Base-by-base conservation (phyloP, 2,113 vertebrate genomes). In the Sporophila hypoxantha region DNA sequence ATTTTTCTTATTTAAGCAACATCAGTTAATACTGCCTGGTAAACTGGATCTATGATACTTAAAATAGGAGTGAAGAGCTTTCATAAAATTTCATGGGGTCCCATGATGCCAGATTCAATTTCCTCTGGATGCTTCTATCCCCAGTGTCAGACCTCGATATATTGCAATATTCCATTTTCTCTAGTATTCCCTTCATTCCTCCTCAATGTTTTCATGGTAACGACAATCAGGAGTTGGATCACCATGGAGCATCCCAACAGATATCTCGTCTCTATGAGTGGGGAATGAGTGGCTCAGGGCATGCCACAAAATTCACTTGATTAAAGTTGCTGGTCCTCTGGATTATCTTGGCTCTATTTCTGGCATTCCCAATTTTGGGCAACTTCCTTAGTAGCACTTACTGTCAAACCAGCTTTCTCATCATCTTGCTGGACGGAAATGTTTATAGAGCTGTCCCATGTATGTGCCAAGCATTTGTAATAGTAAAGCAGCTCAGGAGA, bases 231-330 rank as follows among this genome's bases (percentile, higher is more conserved):
- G 26, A 2, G 5, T 10, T 65, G 21, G 13, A 25, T n/a, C 66
- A 27, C 42, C 25, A 21, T 18, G 20, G 19, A 66, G 14, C 12
- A 32, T 30, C 20, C 52, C 67, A 76, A 30, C 2, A 61, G 22
- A 42, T 46, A 9, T 18, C 11, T 4, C 2, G 5, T 37, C 34
- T 41, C 37, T 46, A 0, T 17, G 5, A 74, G 5, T 21, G 14
- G 3, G 1, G 5, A 25, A 59, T 21, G 37, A 57, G 15, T 56
- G 55, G 23, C 55, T 57, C 50, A 57, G 19, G 25, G 2, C 6
- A 42, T 22, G 29, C 6, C 41, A 57, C 17, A 85, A 30, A 65
- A 65, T 5, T 0, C 16, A 14, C 3, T 41, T 55, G 9, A 55
- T 55, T 46, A 32, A 37, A 60, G 14, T 39, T 29, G 4, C 8